These are phyloP conservation scores for Batillaria attramentaria DNA, from an alignment of 1,140 invertebrate species.

Conservation along the genomic window DNA sequence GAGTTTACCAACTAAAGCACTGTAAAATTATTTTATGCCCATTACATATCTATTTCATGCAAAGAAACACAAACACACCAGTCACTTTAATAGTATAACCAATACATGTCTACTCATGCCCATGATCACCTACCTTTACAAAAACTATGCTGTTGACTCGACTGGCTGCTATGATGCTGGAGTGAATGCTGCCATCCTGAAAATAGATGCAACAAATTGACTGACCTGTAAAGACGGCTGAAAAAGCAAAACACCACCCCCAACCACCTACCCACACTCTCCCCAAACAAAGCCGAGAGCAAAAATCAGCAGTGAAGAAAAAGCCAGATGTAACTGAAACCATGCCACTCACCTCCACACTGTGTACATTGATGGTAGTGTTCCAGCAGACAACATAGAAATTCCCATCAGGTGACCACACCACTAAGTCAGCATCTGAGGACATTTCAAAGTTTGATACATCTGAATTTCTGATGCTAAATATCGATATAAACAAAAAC, in stretches of 20 bases:
- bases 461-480: not conserved
- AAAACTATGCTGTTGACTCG: constrained; percentile 19
- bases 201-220: not conserved
- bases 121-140: constrained; percentile 6
- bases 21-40: not conserved
- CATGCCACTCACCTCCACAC: constrained; percentile 73
- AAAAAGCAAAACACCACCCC: not conserved
- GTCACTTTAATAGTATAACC: not conserved
- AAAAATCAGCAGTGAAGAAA: not conserved
- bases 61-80: not conserved
- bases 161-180: not conserved
- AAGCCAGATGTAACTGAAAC: not conserved
- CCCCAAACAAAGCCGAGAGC: not conserved
- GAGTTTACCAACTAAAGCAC: not conserved
- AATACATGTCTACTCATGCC: not conserved
- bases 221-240: not conserved
- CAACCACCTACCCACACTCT: not conserved
- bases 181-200: not conserved
- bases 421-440: constrained; percentile 67
- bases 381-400: constrained; percentile 82
- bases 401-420: constrained; percentile 78
- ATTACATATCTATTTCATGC: not conserved
- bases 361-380: constrained; percentile 83
- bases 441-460: not conserved
- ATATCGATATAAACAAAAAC: too few species aligned